phyloP scores from a whole-genome alignment of 2,113 vertebrate genomes.

The Caranx ignobilis region DNA sequence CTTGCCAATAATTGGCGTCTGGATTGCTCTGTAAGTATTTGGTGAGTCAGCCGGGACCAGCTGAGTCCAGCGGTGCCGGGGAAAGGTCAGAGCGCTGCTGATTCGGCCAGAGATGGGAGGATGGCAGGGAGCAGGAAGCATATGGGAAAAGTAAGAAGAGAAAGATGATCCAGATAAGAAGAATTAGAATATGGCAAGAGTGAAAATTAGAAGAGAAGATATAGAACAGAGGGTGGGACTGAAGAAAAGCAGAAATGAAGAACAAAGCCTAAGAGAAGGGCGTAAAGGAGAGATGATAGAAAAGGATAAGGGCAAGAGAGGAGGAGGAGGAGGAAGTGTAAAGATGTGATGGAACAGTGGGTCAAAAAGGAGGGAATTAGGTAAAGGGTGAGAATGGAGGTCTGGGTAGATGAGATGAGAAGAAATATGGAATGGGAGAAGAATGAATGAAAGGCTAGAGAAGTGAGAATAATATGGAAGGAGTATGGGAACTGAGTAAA shows the following conservation, averaged over 20 bases:
- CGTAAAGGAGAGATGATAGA: background rate
- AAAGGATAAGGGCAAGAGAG: background rate
- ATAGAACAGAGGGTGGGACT: background rate
- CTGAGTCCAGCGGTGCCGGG: constrained; percentile 40
- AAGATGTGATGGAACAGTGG: background rate
- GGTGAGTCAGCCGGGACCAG: constrained; percentile 50
- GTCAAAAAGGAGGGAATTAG: background rate
- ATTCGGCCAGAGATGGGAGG: constrained; percentile 27
- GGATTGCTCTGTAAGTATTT: constrained; percentile 69
- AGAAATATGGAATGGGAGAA: background rate
- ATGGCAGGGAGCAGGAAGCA: constrained; percentile 29
- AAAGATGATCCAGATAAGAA: constrained; percentile 5
- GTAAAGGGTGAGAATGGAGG: background rate
- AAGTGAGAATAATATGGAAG: background rate
- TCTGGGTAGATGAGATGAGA: background rate
- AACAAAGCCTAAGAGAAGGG: background rate
- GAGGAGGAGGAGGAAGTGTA: background rate
- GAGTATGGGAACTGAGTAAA: background rate
- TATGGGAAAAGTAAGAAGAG: background rate
- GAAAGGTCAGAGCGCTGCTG: constrained; percentile 64
- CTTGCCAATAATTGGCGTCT: constrained; percentile 75
- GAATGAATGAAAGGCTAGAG: background rate
- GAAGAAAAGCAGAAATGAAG: background rate
- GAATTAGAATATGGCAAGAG: background rate
- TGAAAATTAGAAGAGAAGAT: background rate